Evolutionary conservation across 2,113 vertebrate genomes (phyloP), one percentile per base, ranked within the genome.

Genomic region (Ornithorhynchus anatinus): DNA sequence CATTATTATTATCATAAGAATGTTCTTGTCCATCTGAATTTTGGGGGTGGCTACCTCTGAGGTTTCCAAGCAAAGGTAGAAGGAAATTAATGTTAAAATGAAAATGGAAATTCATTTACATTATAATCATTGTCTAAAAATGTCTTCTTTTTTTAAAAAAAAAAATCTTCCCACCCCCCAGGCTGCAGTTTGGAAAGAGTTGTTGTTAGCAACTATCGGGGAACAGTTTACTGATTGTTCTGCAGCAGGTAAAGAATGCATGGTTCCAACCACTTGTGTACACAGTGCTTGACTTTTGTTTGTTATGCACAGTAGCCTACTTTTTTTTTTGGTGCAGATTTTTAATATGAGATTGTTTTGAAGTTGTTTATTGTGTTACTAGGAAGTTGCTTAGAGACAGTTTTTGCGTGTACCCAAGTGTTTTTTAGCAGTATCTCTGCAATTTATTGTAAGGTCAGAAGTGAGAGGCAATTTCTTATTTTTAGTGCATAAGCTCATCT

Each of bases 161-260:
- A n/a, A 61, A 50, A 15, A 14, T 67, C 65, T 32, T 73, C 44
- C 62, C 45, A 47, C 54, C 60, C 39, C 12, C 63, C 81, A 99
- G 97, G 86, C 91, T 84, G 93, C 91, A 69, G 96, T 96, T 76
- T 99, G 97, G 97, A 98, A 98, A 86, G 97, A 99, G 84, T 78
- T 99, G 50, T 89, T 99, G n/a, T 87, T 99, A 87, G 97, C 96
- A 42, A 95, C 95, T 6, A 97, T 97, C 81, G 98, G 98, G 71
- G 97, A 99, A 74, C 98, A 98, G 81, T 99, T 99, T 94, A 88
- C 93, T 80, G 97, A 93, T 68, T 95, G 91, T 65, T 97, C 95
- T 69, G 92, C 95, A 39, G 84, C 93, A 93, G 97, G 97, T 99
- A 94, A 92, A 47, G 45, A 44, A 57, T 50, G 14, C 29, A 6